Percentiles rank a stretch among this genome's conserved stretches.
Conservation (phyloP, 2,113 vertebrate species). For the Poeciliopsis turrubarensis region DNA sequence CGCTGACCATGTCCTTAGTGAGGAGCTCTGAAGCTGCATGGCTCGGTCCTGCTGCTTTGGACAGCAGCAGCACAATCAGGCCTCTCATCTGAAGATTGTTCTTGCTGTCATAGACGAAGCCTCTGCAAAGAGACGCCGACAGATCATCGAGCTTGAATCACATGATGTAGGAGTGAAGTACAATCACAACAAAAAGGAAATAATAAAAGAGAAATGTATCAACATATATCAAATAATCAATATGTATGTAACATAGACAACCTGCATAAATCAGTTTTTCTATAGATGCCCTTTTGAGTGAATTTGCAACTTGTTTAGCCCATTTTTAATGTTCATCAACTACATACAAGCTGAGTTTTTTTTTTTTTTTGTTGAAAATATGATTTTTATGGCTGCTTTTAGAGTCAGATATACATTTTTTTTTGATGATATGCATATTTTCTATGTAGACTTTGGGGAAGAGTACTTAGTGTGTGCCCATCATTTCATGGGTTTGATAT, state of each 20-base stretch:
- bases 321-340: neutral
- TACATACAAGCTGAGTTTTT: neutral
- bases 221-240: neutral
- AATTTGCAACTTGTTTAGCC: neutral
- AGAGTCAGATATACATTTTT: neutral
- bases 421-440: neutral
- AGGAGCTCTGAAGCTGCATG: slow-evolving; percentile 64
- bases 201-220: neutral
- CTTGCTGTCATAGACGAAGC: slow-evolving; percentile 88
- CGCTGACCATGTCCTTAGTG: slow-evolving; percentile 90
- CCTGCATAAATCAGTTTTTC: neutral
- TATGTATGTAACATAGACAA: neutral
- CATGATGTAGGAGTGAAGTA: neutral
- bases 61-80: slow-evolving; percentile 90
- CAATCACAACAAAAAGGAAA: neutral
- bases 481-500: neutral
- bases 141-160: neutral
- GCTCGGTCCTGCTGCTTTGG: slow-evolving; percentile 93
- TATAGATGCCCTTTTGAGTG: neutral
- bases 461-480: neutral
- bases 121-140: slow-evolving; percentile 73
- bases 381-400: neutral
- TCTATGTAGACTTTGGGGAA: neutral
- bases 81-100: slow-evolving; percentile 94
- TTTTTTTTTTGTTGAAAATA: neutral